Evolutionary conservation across 2,888 invertebrate genomes (phyloP).

Genomic region (Caradrina kadenii): DNA sequence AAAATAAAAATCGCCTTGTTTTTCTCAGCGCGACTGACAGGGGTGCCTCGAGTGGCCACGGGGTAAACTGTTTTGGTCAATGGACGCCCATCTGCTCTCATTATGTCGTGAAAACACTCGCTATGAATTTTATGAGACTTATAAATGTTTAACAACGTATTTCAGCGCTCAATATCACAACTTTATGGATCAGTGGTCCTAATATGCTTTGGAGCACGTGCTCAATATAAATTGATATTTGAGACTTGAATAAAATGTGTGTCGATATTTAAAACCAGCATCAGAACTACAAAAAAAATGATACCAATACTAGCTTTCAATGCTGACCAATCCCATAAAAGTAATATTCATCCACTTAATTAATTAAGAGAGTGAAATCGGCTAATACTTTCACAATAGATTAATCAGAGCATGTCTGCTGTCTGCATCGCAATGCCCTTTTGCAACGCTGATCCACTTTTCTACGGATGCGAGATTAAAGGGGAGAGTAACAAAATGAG

Average conservation of each 20-base stretch:
- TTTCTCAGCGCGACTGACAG: slow-evolving; percentile 74
- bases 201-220: slow-evolving; percentile 39
- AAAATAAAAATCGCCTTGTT: slow-evolving; percentile 79
- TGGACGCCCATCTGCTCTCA: slow-evolving; percentile 75
- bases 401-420: slow-evolving; percentile 87
- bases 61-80: slow-evolving; percentile 74
- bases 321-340: slow-evolving; percentile 11
- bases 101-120: slow-evolving; percentile 75
- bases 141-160: slow-evolving; percentile 71
- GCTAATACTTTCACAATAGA: slow-evolving; percentile 82
- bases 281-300: slow-evolving; percentile 8
- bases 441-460: slow-evolving; percentile 90
- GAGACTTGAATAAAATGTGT: slow-evolving; percentile 4
- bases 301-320: background rate
- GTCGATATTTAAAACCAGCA: slow-evolving; percentile 12
- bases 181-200: slow-evolving; percentile 44
- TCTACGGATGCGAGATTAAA: slow-evolving; percentile 90
- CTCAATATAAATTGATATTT: slow-evolving; percentile 27
- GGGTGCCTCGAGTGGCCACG: slow-evolving; percentile 75
- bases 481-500: slow-evolving; percentile 90
- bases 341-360: slow-evolving; percentile 57
- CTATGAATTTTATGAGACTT: slow-evolving; percentile 73
- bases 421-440: slow-evolving; percentile 88
- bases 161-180: slow-evolving; percentile 35
- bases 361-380: slow-evolving; percentile 63